Base-by-base conservation (phyloP, 2,113 vertebrate species). In the Anser cygnoides region DNA sequence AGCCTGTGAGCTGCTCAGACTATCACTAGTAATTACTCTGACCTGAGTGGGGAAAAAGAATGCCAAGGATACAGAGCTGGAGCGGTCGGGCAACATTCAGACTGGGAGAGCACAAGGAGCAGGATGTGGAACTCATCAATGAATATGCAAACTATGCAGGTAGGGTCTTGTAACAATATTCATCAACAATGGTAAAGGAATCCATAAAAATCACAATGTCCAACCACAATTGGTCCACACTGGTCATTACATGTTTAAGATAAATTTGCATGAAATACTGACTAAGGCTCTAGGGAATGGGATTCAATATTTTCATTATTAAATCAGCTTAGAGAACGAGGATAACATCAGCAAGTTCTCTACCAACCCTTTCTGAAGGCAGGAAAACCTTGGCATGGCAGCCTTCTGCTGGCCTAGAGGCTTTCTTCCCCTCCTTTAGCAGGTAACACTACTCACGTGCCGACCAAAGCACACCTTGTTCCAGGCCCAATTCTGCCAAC, bases 381-480 rank as follows among this genome's bases (percentile, higher is more conserved):
- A 70, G 29, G 19, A 84, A 71, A 59, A 55, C 23, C 21, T 43
- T 62, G 35, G 49, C 15, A 86, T 18, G 39, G 31, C 44, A 63
- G 76, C 25, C 13, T 90, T 17, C n/a, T 82, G 21, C 13, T 62
- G n/a, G 29, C 61, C 41, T 76, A 41, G 25, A 50, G 75, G n/a
- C 31, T 70, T 65, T 22, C 49, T 3, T 1, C 35, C n/a, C 1
- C 13, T 13, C 0, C 35, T 89, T 82, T 70, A 67, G 74, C 31
- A 70, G 10, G 37, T 62, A 73, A 52, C 0, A 1, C 28, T 31
- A 68, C 55, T 55, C 12, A 41, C 0, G 0, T 10, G 23, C 31
- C 0, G 0, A 62, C 2, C 0, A 4, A 83, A 68, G 52, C 6
- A n/a, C 0, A 57, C 4, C 19, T 35, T 6, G 49, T 43, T 66